phyloP scores from a whole-genome alignment of 2,888 invertebrate species.

The Axea sp. region DNA sequence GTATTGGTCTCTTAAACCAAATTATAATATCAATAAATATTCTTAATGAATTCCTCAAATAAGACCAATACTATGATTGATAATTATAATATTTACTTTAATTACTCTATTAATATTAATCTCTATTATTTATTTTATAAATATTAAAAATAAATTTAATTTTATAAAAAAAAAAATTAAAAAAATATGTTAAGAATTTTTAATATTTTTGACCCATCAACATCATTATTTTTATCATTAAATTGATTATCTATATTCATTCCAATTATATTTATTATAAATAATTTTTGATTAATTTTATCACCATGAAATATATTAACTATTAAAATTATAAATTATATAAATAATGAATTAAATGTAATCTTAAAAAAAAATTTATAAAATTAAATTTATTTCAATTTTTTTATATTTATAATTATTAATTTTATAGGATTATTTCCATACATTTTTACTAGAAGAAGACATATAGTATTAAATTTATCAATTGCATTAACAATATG shows the following conservation, averaged over 20 bases:
- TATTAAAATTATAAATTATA: slow-evolving; percentile 44
- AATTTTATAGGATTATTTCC: slow-evolving; percentile 86
- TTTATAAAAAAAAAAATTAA: slow-evolving; percentile 73
- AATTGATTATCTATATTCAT: slow-evolving; percentile 81
- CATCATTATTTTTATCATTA: slow-evolving; percentile 71
- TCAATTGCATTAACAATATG: slow-evolving; percentile 83
- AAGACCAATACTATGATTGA: slow-evolving; percentile 27
- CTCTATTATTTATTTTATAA: slow-evolving; percentile 62
- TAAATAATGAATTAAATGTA: slow-evolving; percentile 78
- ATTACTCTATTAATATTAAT: not conserved
- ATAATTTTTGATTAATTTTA: slow-evolving; percentile 38
- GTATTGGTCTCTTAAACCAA: slow-evolving; percentile 86
- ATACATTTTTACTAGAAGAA: slow-evolving; percentile 86
- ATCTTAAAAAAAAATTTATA: slow-evolving; percentile 77
- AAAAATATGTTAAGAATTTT: slow-evolving; percentile 81
- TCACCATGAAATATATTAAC: slow-evolving; percentile 70
- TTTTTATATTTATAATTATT: slow-evolving; percentile 83
- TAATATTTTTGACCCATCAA: slow-evolving; percentile 83
- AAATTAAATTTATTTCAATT: slow-evolving; percentile 81
- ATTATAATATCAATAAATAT: slow-evolving; percentile 78
- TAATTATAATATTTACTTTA: not conserved
- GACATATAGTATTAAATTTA: slow-evolving; percentile 83
- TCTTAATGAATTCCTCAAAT: slow-evolving; percentile 76
- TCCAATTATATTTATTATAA: slow-evolving; percentile 1
- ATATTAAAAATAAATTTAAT: slow-evolving; percentile 83